Percentiles rank a stretch among this genome's conserved stretches.
These are phyloP conservation scores for Pectinophora gossypiella DNA, from an alignment of 1,140 invertebrate genomes.

Conservation along the genomic window DNA sequence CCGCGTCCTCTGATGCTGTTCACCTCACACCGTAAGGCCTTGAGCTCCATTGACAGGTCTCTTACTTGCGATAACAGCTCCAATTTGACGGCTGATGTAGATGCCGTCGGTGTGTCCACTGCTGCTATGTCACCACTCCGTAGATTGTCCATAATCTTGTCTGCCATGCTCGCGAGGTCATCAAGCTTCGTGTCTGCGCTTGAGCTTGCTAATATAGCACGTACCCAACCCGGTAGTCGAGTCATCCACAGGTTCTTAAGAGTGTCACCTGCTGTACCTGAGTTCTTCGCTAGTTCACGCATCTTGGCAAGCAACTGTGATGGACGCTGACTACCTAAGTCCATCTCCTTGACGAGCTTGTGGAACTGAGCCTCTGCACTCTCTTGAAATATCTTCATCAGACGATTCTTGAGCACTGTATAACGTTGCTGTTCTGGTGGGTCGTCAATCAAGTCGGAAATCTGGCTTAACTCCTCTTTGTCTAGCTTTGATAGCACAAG, in stretches of 20 bases:
- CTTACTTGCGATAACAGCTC: background rate
- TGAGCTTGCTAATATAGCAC: background rate
- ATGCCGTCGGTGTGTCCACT: too few relatives aligned
- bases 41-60: too few relatives aligned
- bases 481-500: background rate
- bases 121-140: background rate
- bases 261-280: background rate
- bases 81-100: background rate
- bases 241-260: background rate
- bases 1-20: background rate
- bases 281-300: background rate
- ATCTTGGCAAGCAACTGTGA: background rate
- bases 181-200: background rate
- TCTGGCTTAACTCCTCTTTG: background rate
- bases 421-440: background rate
- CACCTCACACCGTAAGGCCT: background rate
- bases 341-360: conserved; percentile 2
- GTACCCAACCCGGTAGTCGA: background rate
- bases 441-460: background rate
- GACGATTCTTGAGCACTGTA: background rate
- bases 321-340: background rate
- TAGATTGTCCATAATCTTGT: background rate
- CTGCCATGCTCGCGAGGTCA: background rate
- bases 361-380: background rate
- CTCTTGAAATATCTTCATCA: background rate